phyloP scores from a whole-genome alignment of 2,797 vertebrate genomes.

The Enteromius treurensis region DNA sequence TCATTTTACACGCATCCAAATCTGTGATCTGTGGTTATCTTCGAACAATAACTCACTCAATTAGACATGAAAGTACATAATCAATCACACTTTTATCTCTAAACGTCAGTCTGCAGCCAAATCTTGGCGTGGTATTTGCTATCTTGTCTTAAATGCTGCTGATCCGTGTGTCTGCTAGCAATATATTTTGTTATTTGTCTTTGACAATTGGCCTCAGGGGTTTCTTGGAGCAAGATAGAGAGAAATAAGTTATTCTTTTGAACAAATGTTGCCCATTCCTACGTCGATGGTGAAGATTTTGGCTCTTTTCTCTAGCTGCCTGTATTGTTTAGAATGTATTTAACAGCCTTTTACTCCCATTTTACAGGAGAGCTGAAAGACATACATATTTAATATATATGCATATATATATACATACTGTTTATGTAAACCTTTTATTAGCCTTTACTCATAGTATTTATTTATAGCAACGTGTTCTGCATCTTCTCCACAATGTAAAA shows the following conservation, averaged over 20 bases:
- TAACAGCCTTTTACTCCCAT: slow-evolving; percentile 77
- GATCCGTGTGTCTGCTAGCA: slow-evolving; percentile 36
- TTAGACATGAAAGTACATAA: slow-evolving; percentile 33
- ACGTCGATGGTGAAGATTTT: slow-evolving; percentile 73
- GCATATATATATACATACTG: slow-evolving; percentile 38
- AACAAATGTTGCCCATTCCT: slow-evolving; percentile 61
- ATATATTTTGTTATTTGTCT: slow-evolving; percentile 45
- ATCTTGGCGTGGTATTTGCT: slow-evolving; percentile 9
- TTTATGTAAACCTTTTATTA: slow-evolving; percentile 75
- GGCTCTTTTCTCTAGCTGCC: slow-evolving; percentile 62
- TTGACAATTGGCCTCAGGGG: slow-evolving; percentile 29
- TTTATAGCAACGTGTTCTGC: slow-evolving; percentile 66
- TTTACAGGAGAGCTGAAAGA: slow-evolving; percentile 81
- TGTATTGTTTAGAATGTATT: slow-evolving; percentile 69
- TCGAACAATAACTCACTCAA: slow-evolving; percentile 34
- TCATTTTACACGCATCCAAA: slow-evolving; percentile 51
- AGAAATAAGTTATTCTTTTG: slow-evolving; percentile 48
- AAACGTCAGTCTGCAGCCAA: slow-evolving; percentile 39
- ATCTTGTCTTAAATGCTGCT: slow-evolving; percentile 34
- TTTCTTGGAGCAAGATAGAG: slow-evolving; percentile 10
- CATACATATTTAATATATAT: slow-evolving; percentile 82
- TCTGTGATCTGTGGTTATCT: slow-evolving; percentile 64
- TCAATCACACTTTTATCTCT: slow-evolving; percentile 34
- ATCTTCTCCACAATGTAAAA: slow-evolving; percentile 59
- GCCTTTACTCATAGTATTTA: slow-evolving; percentile 71